Evolutionary conservation across 2,888 invertebrate species (phyloP), one percentile per base, ranked within the genome.

Genomic region (Drosophila sordidula): DNA sequence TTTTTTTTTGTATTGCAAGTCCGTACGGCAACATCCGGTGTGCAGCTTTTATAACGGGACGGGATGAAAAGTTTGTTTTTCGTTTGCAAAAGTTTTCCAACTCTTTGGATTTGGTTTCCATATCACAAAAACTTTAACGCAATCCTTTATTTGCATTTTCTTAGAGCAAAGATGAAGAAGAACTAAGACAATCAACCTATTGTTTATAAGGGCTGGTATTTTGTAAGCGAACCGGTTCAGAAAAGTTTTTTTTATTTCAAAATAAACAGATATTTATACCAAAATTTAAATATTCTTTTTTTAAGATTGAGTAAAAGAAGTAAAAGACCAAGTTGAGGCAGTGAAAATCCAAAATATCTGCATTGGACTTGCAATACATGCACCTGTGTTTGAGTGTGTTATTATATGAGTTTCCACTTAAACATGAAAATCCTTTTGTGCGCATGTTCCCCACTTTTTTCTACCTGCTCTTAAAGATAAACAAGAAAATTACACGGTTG

Each of bases 61-160:
- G 29, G 54, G 39, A 41, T 52, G 55, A 58, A 58, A 72, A 64
- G 68, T 52, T 54, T 63, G 36, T 46, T 3, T 32, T 5, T 38
- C 39, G 49, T 18, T 38, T 45, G 22, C 32, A 55, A 39, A 54
- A 52, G 34, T 67, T 67, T 16, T 12, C 39, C 47, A 70, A 56
- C 9, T 25, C 29, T 18, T 16, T 32, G 45, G 36, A 22, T 25
- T 25, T 51, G 34, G 16, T 39, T 39, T 65, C 18, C 26, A 32
- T 32, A 26, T n/a, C 41, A 25, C n/a, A 38, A 18, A 25, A 39
- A 46, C 12, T 11, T 18, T 16, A 26, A 16, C 42, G 36, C 8
- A n/a, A 32, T 25, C 41, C 16, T 22, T 52, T 49, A 32, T 70
- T 66, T 55, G 59, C 65, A 65, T 44, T 41, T 47, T 39, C 25